Evolutionary conservation across 2,113 vertebrate genomes (phyloP), one percentile per base, ranked within the genome.

Genomic region (Pipra filicauda): DNA sequence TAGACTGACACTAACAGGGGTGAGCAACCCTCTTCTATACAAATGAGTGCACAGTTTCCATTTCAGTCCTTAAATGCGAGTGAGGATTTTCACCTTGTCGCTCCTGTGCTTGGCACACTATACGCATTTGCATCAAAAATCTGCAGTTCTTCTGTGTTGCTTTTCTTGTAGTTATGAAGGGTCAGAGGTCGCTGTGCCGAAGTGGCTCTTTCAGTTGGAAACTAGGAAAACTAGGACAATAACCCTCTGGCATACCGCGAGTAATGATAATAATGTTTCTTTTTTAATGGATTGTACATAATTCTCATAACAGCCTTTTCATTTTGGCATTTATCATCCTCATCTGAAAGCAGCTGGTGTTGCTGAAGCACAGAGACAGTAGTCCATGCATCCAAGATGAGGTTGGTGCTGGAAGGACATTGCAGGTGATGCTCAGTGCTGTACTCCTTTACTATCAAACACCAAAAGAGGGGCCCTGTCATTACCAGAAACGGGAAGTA

Each of bases 71-170:
- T 69, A 61, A 79, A 88, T 54, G 35, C 2, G 3, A 88, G 58
- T 35, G 61, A 81, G 27, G 58, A 84, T 95, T 92, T 92, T 89
- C 65, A 72, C 57, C 70, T 82, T 89, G 88, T 95, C 77, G 37
- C 85, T 88, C 33, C 54, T 46, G 44, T 33, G 35, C 33, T 79
- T 51, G 33, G 28, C 37, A 24, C 55, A 66, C 24, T 13, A 14
- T 20, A 26, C 12, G 37, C 9, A 1, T 77, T 26, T n/a, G 8
- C 66, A 43, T 30, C 2, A 1, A 66, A 81, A 43, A 73, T 43
- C 46, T 70, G 22, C 55, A 59, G 37, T 74, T 93, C 57, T 85
- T 88, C 62, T 8, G 2, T 57, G 44, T 31, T 41, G 37, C 35
- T 89, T 90, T 89, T 83, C 65, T 33, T 58, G 26, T 58, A 70